Evolutionary conservation across 2,797 vertebrate genomes (phyloP).

Genomic region (Lagocephalus sceleratus): DNA sequence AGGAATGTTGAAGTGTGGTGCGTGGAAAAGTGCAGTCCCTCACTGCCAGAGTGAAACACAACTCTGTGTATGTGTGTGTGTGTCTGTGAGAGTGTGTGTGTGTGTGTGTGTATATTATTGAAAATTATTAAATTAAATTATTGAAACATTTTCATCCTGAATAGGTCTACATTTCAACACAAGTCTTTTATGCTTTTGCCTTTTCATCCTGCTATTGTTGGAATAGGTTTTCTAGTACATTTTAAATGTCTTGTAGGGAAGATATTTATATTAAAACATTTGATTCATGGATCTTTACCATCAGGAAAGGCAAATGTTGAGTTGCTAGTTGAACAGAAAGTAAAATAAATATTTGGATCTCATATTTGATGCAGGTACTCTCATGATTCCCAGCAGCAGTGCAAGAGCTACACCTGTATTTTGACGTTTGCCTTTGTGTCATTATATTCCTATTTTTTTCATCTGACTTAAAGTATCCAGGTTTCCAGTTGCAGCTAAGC

Average conservation of each 20-base stretch:
- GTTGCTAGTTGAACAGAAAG: too few species aligned
- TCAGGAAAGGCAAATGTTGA: too few species aligned
- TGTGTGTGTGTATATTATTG: too few species aligned
- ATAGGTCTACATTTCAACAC: too few species aligned
- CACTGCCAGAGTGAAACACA: not conserved
- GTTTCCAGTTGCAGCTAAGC: constrained; percentile 39
- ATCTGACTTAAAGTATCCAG: constrained; percentile 48
- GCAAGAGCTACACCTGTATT: constrained; percentile 11
- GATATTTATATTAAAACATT: not conserved
- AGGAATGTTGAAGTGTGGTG: constrained; percentile 63
- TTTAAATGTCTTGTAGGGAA: not conserved
- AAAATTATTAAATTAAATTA: too few species aligned
- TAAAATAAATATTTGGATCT: too few species aligned
- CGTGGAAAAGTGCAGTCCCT: constrained; percentile 32
- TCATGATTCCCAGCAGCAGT: not conserved
- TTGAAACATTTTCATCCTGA: too few species aligned
- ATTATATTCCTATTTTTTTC: constrained; percentile 57
- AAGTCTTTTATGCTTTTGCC: too few species aligned
- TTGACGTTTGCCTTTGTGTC: constrained; percentile 4
- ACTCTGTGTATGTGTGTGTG: not conserved
- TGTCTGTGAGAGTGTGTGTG: too few species aligned
- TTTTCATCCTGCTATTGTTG: too few species aligned
- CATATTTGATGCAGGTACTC: not conserved
- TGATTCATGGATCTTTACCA: too few species aligned
- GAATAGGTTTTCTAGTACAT: not conserved